These are phyloP conservation scores for Carterocephalus palaemon DNA, from an alignment of 2,888 invertebrate species.

Conservation along the genomic window DNA sequence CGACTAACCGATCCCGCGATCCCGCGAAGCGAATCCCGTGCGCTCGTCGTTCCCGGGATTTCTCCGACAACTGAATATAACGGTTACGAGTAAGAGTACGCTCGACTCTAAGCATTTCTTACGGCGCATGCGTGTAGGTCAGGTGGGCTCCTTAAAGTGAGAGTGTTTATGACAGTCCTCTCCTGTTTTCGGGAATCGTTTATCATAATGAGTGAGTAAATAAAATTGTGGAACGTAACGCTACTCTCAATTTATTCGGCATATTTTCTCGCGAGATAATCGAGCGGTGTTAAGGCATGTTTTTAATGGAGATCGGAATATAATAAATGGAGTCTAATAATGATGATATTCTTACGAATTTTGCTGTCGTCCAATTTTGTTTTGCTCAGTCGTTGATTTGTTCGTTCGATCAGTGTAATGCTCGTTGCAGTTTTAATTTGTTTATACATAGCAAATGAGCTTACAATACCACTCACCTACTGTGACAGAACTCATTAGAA, in stretches of 20 bases:
- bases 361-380: too few species aligned
- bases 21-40: slow-evolving; percentile 5
- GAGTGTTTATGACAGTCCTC: slow-evolving; percentile 2
- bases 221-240: neutral
- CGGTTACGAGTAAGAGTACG: slow-evolving; percentile 35
- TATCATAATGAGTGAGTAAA: slow-evolving; percentile 10
- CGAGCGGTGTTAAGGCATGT: too few species aligned
- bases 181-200: slow-evolving; percentile 5
- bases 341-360: too few species aligned
- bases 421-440: too few species aligned
- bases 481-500: too few species aligned
- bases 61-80: slow-evolving; percentile 49
- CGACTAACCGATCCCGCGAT: too few species aligned
- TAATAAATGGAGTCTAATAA: too few species aligned
- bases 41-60: slow-evolving; percentile 34
- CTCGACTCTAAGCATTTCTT: slow-evolving; percentile 50
- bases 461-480: too few species aligned
- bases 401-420: too few species aligned
- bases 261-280: neutral
- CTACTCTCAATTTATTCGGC: neutral
- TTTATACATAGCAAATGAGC: too few species aligned
- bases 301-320: too few species aligned
- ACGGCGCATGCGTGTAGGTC: slow-evolving; percentile 51
- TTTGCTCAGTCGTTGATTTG: too few species aligned
- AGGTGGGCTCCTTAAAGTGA: slow-evolving; percentile 9